phyloP scores from a whole-genome alignment of 2,797 vertebrate species.

The Gymnopithys bicolor region DNA sequence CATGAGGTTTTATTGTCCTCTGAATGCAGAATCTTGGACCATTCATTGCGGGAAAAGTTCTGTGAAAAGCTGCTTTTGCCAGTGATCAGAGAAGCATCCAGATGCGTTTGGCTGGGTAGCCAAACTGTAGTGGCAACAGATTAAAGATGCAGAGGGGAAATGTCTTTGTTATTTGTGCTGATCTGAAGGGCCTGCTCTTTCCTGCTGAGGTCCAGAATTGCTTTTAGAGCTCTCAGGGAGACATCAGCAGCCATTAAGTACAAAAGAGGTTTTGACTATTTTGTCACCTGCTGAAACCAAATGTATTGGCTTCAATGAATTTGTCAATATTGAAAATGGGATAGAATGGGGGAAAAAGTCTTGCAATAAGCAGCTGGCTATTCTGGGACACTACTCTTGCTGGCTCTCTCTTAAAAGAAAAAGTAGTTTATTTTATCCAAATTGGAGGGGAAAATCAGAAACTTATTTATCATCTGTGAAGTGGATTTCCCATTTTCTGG shows the following conservation, averaged over 20 bases:
- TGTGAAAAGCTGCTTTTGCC: not conserved
- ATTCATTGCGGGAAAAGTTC: not conserved
- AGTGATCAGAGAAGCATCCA: not conserved
- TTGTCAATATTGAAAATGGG: not conserved
- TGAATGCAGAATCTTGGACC: not conserved
- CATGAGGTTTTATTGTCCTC: not conserved
- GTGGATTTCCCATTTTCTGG: not conserved
- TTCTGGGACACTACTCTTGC: not conserved
- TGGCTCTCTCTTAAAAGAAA: not conserved
- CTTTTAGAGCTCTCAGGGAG: not conserved
- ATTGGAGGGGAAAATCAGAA: fast-evolving
- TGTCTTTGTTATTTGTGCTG: not conserved
- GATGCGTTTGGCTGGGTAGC: not conserved
- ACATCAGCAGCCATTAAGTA: not conserved
- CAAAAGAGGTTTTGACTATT: not conserved
- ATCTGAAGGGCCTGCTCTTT: not conserved
- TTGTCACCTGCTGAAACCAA: not conserved
- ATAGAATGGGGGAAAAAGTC: not conserved
- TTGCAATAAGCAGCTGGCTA: not conserved
- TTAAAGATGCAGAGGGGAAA: not conserved
- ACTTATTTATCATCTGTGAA: not conserved
- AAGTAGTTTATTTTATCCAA: not conserved
- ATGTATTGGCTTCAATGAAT: not conserved
- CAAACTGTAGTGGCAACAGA: not conserved
- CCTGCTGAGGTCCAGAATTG: not conserved